Conservation (phyloP, 2,888 invertebrate species). For the Hesperia comma region DNA sequence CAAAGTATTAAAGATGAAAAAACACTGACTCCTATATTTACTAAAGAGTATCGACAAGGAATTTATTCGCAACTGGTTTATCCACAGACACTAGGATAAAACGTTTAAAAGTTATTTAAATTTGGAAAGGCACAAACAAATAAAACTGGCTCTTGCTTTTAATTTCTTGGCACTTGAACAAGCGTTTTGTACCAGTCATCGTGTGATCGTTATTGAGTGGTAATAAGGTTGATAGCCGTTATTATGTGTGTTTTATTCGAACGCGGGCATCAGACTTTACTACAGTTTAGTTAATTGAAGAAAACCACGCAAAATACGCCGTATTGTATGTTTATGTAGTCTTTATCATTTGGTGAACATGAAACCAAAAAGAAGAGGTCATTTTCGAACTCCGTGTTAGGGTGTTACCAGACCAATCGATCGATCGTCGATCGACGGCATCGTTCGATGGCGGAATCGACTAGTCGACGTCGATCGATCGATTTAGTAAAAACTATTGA, state of each 20-base stretch:
- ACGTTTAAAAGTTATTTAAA: constrained; percentile 22
- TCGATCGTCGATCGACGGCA: too few species aligned
- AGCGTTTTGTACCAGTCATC: background rate
- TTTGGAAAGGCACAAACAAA: constrained; percentile 25
- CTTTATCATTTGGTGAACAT: too few species aligned
- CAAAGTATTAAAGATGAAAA: too few species aligned
- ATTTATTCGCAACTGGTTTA: constrained; percentile 20
- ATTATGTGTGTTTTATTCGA: constrained; percentile 26
- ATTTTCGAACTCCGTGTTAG: too few species aligned
- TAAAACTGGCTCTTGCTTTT: constrained; percentile 18
- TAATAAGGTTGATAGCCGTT: constrained; percentile 17
- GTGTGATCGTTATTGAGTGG: constrained; percentile 1
- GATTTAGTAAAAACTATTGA: too few species aligned
- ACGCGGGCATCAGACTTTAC: constrained; percentile 13
- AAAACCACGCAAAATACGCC: background rate
- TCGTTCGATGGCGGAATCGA: too few species aligned
- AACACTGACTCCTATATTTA: background rate
- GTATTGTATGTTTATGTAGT: too few species aligned
- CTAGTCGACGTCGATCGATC: too few species aligned
- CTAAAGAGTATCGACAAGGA: background rate
- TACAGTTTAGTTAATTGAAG: constrained; percentile 16
- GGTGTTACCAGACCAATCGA: too few species aligned
- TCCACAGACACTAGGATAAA: constrained; percentile 1
- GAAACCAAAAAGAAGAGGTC: too few species aligned
- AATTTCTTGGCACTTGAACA: constrained; percentile 27